phyloP scores from a whole-genome alignment of 2,888 invertebrate species.

The Xylota sylvarum region DNA sequence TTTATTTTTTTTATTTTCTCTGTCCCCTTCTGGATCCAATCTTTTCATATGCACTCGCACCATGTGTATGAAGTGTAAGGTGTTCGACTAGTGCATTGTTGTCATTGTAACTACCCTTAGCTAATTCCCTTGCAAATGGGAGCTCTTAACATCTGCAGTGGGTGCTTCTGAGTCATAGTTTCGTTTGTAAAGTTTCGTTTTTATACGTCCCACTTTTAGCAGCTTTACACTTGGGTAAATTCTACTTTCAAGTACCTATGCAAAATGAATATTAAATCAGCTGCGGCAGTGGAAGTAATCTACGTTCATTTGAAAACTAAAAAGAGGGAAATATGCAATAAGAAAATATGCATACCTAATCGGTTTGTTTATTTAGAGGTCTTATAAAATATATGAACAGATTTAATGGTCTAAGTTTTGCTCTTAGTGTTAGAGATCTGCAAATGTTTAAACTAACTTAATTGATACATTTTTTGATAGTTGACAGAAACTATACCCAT shows the following conservation, averaged over 20 bases:
- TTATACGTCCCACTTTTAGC: not conserved
- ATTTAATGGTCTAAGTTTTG: too few relatives aligned
- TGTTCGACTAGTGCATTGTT: conserved; percentile 56
- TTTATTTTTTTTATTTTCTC: not conserved
- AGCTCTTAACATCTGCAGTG: conserved; percentile 44
- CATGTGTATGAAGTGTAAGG: conserved; percentile 29
- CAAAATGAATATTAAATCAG: conserved; percentile 1
- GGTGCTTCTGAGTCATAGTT: conserved; percentile 15
- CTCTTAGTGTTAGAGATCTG: too few relatives aligned
- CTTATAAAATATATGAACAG: too few relatives aligned
- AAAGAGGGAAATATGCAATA: too few relatives aligned
- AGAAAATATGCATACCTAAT: too few relatives aligned
- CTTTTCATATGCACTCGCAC: conserved; percentile 13
- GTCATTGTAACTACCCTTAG: conserved; percentile 42
- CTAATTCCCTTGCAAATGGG: conserved; percentile 46
- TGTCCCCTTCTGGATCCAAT: conserved; percentile 1
- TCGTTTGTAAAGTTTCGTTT: not conserved
- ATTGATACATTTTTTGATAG: too few relatives aligned
- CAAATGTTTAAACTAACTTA: too few relatives aligned
- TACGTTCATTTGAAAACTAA: not conserved
- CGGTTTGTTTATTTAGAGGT: too few relatives aligned
- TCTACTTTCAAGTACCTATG: not conserved
- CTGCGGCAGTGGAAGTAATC: not conserved
- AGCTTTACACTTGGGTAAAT: not conserved
- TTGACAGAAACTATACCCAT: too few relatives aligned